These are phyloP conservation scores for Centropyge bicolor DNA, from an alignment of 2,797 vertebrate species.

Conservation along the genomic window DNA sequence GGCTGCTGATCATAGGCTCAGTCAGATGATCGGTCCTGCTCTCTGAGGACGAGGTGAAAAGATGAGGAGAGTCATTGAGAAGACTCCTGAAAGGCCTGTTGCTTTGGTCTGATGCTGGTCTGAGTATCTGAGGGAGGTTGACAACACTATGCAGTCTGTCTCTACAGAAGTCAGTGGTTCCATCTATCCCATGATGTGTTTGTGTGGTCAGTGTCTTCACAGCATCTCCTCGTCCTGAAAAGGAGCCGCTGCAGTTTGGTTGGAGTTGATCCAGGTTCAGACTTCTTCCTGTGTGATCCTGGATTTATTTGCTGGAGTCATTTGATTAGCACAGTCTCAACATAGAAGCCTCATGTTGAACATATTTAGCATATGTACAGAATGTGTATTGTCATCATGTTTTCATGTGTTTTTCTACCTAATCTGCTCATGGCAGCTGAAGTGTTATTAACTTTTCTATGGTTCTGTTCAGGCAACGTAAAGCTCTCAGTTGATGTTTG, in stretches of 20 bases:
- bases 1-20: background rate
- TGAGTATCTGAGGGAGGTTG: background rate
- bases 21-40: background rate
- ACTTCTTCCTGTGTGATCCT: background rate
- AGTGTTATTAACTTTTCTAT: background rate
- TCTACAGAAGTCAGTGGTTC: background rate
- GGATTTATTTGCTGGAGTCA: background rate
- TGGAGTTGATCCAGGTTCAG: background rate
- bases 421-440: background rate
- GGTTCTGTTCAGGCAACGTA: background rate
- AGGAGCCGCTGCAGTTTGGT: background rate
- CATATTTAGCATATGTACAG: background rate
- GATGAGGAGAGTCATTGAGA: background rate
- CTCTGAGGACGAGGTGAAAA: background rate
- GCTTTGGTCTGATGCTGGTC: background rate
- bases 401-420: too few species aligned
- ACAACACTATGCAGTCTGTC: background rate
- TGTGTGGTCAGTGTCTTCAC: background rate
- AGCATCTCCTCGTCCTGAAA: background rate
- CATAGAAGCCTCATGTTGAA: background rate
- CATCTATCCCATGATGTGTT: too few species aligned
- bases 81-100: background rate
- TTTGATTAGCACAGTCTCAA: background rate
- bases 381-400: background rate
- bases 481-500: background rate